Evolutionary conservation across 2,797 vertebrate genomes (phyloP).

Genomic region (Champsocephalus esox): DNA sequence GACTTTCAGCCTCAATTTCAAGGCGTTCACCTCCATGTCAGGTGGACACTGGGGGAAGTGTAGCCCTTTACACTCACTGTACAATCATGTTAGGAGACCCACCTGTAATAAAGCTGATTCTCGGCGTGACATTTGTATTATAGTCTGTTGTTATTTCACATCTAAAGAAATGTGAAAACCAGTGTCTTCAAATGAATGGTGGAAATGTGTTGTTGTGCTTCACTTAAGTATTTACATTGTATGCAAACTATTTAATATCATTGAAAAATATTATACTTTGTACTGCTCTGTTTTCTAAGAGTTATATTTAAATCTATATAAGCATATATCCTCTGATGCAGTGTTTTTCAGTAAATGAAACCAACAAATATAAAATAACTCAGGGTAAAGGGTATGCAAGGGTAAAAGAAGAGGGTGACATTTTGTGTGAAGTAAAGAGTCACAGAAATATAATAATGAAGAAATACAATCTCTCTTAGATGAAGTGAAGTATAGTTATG

Average conservation of each 20-base stretch:
- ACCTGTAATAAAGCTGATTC: background rate
- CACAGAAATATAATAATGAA: too few species aligned
- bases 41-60: background rate
- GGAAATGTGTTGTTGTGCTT: background rate
- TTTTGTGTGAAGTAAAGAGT: too few species aligned
- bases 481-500: too few species aligned
- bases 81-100: background rate
- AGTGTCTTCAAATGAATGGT: background rate
- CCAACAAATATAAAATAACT: too few species aligned
- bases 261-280: background rate
- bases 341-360: too few species aligned
- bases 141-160: background rate
- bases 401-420: too few species aligned
- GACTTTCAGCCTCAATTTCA: constrained; percentile 1
- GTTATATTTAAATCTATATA: too few species aligned
- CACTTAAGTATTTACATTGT: background rate
- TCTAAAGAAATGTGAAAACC: background rate
- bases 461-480: too few species aligned
- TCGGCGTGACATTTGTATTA: background rate
- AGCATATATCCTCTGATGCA: too few species aligned
- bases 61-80: background rate
- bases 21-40: background rate
- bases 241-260: background rate
- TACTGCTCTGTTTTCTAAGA: background rate
- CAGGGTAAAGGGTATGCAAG: too few species aligned